A percentile compares a stretch with the other conserved stretches of the same genome.
Conservation (phyloP, 2,888 invertebrate genomes). For the Agelastica alni region DNA sequence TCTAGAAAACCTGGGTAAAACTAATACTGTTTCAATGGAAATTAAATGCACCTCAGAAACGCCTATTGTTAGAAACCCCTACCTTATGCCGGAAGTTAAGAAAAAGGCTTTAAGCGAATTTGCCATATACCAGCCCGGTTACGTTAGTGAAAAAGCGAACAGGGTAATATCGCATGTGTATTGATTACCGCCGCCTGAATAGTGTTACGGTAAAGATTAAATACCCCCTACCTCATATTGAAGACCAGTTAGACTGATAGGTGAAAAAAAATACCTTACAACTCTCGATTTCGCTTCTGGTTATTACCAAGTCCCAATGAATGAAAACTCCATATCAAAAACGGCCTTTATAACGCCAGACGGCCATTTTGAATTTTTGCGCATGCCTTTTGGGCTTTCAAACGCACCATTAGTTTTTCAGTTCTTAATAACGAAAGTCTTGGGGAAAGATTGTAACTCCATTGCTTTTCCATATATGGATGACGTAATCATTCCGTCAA, state of each 20-base stretch:
- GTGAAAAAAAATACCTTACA: conserved; percentile 33
- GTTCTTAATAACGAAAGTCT: conserved; percentile 37
- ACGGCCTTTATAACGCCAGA: conserved; percentile 46
- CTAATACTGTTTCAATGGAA: conserved; percentile 8
- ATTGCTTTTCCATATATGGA: conserved; percentile 31
- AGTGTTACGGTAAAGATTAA: conserved; percentile 25
- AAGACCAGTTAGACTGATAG: conserved; percentile 33
- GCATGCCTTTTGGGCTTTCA: conserved; percentile 45
- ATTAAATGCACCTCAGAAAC: conserved; percentile 7
- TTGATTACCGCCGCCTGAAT: conserved; percentile 30
- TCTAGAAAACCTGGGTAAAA: conserved; percentile 10
- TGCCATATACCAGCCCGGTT: conserved; percentile 31
- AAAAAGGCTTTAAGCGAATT: conserved; percentile 25
- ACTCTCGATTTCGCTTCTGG: conserved; percentile 41
- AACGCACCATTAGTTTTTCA: conserved; percentile 46
- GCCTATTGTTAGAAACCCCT: conserved; percentile 24
- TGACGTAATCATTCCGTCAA: conserved; percentile 32
- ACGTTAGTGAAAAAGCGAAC: conserved; percentile 28
- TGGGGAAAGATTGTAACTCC: conserved; percentile 28
- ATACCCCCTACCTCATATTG: conserved; percentile 27
- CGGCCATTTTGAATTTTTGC: conserved; percentile 41
- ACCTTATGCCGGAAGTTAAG: conserved; percentile 24
- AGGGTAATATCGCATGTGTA: conserved; percentile 26
- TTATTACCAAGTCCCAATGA: conserved; percentile 43
- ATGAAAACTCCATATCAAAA: conserved; percentile 37